Evolutionary conservation across 2,888 invertebrate genomes (phyloP), one percentile per base, ranked within the genome.

Genomic region (Catocala nupta): DNA sequence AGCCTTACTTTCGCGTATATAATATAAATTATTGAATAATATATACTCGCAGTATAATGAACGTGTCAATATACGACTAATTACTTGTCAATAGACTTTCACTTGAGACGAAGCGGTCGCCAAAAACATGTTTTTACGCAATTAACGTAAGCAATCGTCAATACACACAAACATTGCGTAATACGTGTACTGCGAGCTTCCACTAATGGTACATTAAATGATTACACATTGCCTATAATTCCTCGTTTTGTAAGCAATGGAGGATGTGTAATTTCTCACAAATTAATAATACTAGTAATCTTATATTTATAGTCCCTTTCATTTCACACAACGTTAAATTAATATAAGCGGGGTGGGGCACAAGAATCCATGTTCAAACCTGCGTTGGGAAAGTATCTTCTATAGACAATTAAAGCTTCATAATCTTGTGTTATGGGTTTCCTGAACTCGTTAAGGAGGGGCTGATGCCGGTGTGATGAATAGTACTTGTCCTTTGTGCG

Each of bases 51-150:
- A 8, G 25, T 16, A 16, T 16, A 16, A 16, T 16, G 9, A 47
- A 58, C n/a, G 16, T 48, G 43, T 55, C 59, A 54, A 57, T 51
- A 60, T n/a, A 39, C 39, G 13, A 16, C 39, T 75, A 69, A 72
- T 69, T 60, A 63, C 53, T 39, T 60, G n/a, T 63, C 52, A 49
- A 60, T 55, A 59, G 13, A 70, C 74, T 76, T 74, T 74, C 77
- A 67, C 77, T 58, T 5, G n/a, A n/a, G 48, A 53, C 42, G 63
- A 49, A 50, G 54, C 42, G n/a, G 36, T 51, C 16, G 44, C 67
- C 51, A 54, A 65, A 51, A 58, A 61, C 45, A 73, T 59, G 34
- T 9, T 59, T 55, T 76, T 48, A 58, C 25, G 52, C 36, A 65
- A 63, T 70, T 60, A 56, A 63, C 58, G 45, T 66, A 53, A 72